Percentiles rank a stretch among this genome's conserved stretches.
phyloP scores from a whole-genome alignment of 2,888 invertebrate genomes.

The Xestia ashworthii region DNA sequence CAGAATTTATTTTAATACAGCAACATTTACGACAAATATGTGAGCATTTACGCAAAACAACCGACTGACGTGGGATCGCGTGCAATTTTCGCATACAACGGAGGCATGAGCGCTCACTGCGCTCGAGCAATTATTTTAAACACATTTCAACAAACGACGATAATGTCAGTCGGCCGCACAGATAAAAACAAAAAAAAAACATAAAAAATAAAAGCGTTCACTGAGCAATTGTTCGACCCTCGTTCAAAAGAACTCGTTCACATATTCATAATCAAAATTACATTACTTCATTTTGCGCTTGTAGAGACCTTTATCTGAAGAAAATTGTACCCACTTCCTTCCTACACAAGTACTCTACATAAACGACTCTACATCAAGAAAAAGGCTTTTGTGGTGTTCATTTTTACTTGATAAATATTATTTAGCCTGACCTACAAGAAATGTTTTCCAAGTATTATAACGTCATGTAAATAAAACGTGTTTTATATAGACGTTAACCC shows the following conservation, averaged over 20 bases:
- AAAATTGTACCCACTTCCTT: slow-evolving; percentile 33
- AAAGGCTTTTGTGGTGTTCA: slow-evolving; percentile 10
- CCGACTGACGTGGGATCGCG: slow-evolving; percentile 83
- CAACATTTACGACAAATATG: slow-evolving; percentile 87
- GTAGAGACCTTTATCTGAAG: slow-evolving; percentile 12
- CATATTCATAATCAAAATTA: slow-evolving; percentile 56
- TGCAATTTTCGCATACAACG: slow-evolving; percentile 87
- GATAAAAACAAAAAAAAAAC: slow-evolving; percentile 84
- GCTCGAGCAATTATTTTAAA: slow-evolving; percentile 89
- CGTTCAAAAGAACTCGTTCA: slow-evolving; percentile 72
- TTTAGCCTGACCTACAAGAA: slow-evolving; percentile 53
- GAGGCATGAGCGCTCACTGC: slow-evolving; percentile 85
- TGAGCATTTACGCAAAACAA: slow-evolving; percentile 88
- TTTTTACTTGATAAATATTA: slow-evolving; percentile 47
- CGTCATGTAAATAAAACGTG: slow-evolving; percentile 66
- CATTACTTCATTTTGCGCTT: slow-evolving; percentile 39
- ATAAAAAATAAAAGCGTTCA: slow-evolving; percentile 77
- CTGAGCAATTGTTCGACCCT: slow-evolving; percentile 79
- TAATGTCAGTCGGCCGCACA: slow-evolving; percentile 85
- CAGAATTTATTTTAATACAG: slow-evolving; percentile 78
- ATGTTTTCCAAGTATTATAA: slow-evolving; percentile 60
- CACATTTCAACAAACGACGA: slow-evolving; percentile 90
- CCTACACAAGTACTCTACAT: slow-evolving; percentile 8
- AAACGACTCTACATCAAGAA: slow-evolving; percentile 10
- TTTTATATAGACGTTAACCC: slow-evolving; percentile 75